Evolutionary conservation across 1,140 invertebrate species (phyloP).

Genomic region (Cyphomyrmex costatus): DNA sequence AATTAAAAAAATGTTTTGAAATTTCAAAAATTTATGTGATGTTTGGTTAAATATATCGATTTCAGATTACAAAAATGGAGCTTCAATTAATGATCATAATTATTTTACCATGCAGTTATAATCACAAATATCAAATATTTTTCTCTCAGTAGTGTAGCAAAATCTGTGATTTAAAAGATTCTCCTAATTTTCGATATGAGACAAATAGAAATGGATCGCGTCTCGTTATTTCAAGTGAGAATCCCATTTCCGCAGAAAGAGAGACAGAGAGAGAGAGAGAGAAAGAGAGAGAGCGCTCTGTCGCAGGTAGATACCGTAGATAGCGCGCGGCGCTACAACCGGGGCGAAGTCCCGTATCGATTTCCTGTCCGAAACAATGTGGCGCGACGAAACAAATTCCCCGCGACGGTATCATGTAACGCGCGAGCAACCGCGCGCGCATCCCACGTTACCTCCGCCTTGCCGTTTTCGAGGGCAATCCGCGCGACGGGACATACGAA

Average conservation of each 20-base stretch:
- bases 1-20: not conserved
- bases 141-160: not conserved
- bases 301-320: slow-evolving; percentile 45
- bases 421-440: slow-evolving; percentile 40
- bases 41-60: not conserved
- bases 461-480: slow-evolving; percentile 32
- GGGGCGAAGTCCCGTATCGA: slow-evolving; percentile 73
- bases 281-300: not conserved
- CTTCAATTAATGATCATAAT: too few species aligned
- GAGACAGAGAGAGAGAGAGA: not conserved
- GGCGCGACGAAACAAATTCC: slow-evolving; percentile 72
- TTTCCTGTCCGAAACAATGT: slow-evolving; percentile 79
- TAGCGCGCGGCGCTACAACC: slow-evolving; percentile 33
- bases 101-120: too few species aligned
- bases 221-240: slow-evolving; percentile 22
- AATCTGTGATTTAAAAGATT: not conserved
- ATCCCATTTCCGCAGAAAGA: not conserved
- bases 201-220: not conserved
- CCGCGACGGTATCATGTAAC: slow-evolving; percentile 58
- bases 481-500: not conserved
- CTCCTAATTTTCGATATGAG: not conserved
- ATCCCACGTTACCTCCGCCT: slow-evolving; percentile 19
- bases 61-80: too few species aligned
- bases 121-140: too few species aligned
- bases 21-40: not conserved